Conservation (phyloP, 2,113 vertebrate genomes). For the Cisticola juncidis region DNA sequence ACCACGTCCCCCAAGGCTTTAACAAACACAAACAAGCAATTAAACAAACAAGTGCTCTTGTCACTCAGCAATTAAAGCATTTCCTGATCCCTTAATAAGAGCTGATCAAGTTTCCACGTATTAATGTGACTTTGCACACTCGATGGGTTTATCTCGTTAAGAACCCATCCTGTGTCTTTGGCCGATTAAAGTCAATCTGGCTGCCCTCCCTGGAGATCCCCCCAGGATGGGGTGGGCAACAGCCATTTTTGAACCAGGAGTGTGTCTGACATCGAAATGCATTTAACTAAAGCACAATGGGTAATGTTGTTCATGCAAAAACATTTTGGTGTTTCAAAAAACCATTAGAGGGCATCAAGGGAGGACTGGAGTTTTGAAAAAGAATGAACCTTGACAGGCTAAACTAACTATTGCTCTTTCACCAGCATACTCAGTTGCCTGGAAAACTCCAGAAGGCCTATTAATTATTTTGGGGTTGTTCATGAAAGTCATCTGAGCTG, state of each 20-base stretch:
- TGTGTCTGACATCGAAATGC: conserved; percentile 67
- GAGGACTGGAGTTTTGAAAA: conserved; percentile 63
- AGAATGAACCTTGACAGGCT: conserved; percentile 72
- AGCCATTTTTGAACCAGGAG: conserved; percentile 30
- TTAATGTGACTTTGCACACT: conserved; percentile 20
- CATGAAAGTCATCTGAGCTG: conserved; percentile 16
- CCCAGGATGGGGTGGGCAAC: conserved; percentile 10
- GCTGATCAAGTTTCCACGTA: conserved; percentile 15
- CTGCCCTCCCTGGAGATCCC: conserved; percentile 28
- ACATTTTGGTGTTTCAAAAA: conserved; percentile 71
- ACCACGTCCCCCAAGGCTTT: not conserved
- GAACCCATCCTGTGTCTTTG: conserved; percentile 11
- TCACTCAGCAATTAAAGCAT: conserved; percentile 26
- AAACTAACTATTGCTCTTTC: conserved; percentile 50
- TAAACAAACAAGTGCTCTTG: conserved; percentile 48
- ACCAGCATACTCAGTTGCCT: conserved; percentile 22
- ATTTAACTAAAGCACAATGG: conserved; percentile 67
- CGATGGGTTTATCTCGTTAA: not conserved
- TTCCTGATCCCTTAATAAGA: conserved; percentile 14
- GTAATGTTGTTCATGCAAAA: conserved; percentile 65
- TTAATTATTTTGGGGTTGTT: conserved; percentile 65
- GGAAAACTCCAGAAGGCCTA: conserved; percentile 61
- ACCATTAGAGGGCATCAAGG: conserved; percentile 73
- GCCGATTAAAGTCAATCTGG: conserved; percentile 18
- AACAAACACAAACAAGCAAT: conserved; percentile 44